Evolutionary conservation across 1,140 invertebrate genomes (phyloP), one percentile per base, ranked within the genome.

Genomic region (Lordiphosa clarofinis): DNA sequence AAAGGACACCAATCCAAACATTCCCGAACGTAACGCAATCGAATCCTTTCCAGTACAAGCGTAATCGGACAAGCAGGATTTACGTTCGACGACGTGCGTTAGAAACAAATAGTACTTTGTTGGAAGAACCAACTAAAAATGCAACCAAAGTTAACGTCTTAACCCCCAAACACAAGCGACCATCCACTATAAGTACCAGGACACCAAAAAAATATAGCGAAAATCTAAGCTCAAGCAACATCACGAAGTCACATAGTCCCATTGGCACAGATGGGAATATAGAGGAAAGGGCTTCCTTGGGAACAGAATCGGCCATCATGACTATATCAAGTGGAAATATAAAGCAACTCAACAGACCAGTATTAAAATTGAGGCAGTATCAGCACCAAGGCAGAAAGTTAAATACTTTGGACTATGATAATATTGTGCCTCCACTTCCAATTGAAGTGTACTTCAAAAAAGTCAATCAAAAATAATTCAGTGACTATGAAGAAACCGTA

Each of bases 391-490:
- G 56, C 11, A 60, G 56, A 42, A 69, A 69, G 33, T 43, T 44
- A 8, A 49, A 48, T 11, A 21, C 36, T 8, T 24, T 69, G 8
- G 66, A 69, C 4, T 61, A 55, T 48, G 65, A 69, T 39, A 69
- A 48, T 12, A 47, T 36, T n/a, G 67, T 69, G 28, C 66, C 66
- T 15, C 42, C 65, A 10, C 44, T 69, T 35, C 66, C 66, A 19
- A 69, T 69, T 13, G 66, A 69, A 49, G 66, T 69, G 0, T 69
- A 61, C 43, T 69, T 69, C 38, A 69, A 69, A 15, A 69, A 69
- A 69, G 65, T 69, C 13, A 69, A 69, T 55, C 63, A 68, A 43
- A 56, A 68, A 35, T 68, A 31, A 59, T 11, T 24, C 4, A 4
- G 4, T 4, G 21, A 24, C 21, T 5, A 6, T 24, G 5, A 21